These are phyloP conservation scores for Sussaba pulchella DNA, from an alignment of 2,888 invertebrate species.

Conservation along the genomic window DNA sequence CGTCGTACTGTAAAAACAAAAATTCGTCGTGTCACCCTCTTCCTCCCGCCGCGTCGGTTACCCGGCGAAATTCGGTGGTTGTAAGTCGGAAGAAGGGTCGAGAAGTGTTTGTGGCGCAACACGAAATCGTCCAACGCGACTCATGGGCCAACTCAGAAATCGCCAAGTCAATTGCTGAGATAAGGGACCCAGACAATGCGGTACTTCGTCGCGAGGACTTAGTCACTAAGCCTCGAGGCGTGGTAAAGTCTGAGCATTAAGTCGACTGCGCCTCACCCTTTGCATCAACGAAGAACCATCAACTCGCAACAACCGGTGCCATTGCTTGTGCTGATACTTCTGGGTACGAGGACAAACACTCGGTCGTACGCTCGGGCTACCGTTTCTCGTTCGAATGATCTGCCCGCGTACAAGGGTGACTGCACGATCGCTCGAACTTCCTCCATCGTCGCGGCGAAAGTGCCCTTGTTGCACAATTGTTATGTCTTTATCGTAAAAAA, in stretches of 20 bases:
- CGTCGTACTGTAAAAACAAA: constrained; percentile 45
- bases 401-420: neutral
- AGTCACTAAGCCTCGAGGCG: constrained; percentile 74
- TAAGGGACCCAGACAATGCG: constrained; percentile 77
- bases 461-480: too few relatives aligned
- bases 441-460: too few relatives aligned
- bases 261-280: constrained; percentile 54
- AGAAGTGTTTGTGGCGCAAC: constrained; percentile 32
- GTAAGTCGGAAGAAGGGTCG: constrained; percentile 13
- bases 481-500: too few relatives aligned
- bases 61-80: constrained; percentile 33
- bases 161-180: constrained; percentile 76
- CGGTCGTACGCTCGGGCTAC: neutral
- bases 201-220: constrained; percentile 78
- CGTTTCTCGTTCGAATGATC: neutral
- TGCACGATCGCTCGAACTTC: neutral
- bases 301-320: constrained; percentile 34
- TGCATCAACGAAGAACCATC: constrained; percentile 31
- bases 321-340: neutral
- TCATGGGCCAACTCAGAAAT: constrained; percentile 58
- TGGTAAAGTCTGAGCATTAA: constrained; percentile 74
- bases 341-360: neutral
- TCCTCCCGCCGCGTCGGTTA: constrained; percentile 9
- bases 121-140: constrained; percentile 58
- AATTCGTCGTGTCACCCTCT: constrained; percentile 50